Percentiles rank a stretch among this genome's conserved stretches.
These are phyloP conservation scores for Rousettus leschenaultii DNA, from an alignment of 2,113 vertebrate species.

Conservation along the genomic window DNA sequence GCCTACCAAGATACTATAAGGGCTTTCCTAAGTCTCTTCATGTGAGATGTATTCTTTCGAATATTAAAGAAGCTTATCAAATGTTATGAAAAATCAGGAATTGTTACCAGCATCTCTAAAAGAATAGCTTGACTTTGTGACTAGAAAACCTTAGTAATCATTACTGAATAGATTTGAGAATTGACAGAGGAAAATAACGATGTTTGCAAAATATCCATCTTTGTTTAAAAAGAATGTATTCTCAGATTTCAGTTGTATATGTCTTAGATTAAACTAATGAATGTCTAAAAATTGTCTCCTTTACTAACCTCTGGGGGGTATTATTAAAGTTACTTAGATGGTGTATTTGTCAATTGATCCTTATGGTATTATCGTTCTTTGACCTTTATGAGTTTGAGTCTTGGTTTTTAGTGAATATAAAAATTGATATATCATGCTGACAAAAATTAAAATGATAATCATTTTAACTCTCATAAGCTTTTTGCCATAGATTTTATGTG, in stretches of 20 bases:
- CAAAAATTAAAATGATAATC: background rate
- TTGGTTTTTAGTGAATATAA: background rate
- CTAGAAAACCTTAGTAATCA: background rate
- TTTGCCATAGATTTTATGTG: background rate
- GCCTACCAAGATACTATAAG: background rate
- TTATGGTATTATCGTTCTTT: background rate
- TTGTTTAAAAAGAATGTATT: background rate
- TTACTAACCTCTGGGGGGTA: background rate
- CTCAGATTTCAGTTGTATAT: background rate
- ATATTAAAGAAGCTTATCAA: background rate
- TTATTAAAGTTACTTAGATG: background rate
- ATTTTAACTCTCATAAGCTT: background rate
- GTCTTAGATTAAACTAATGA: background rate
- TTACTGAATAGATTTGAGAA: background rate
- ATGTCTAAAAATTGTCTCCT: background rate
- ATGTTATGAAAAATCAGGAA: background rate
- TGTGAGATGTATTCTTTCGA: background rate
- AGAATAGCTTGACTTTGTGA: background rate
- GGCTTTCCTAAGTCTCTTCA: background rate
- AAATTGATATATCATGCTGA: background rate
- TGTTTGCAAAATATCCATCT: background rate
- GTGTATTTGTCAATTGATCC: background rate
- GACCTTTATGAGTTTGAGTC: background rate
- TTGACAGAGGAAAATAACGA: background rate
- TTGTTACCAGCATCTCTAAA: background rate